Percentiles rank a stretch among this genome's conserved stretches.
Evolutionary conservation across 92 coral and sea anemone species (phyloP).

Genomic region (Scolanthus callimorphus): DNA sequence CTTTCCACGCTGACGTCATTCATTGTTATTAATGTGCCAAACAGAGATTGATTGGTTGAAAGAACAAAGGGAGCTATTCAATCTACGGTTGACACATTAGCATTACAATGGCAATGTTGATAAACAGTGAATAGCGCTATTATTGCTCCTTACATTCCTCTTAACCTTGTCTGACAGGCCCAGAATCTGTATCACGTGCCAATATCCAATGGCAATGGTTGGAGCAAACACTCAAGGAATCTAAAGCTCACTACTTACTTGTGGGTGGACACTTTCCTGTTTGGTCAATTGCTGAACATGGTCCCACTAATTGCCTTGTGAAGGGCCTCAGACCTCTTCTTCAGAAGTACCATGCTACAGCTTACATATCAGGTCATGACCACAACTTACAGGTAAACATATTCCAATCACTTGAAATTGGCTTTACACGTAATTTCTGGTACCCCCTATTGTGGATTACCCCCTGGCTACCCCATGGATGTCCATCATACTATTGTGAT

Average conservation of each 20-base stretch:
- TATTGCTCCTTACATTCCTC: not conserved
- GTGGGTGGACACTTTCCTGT: conserved; percentile 98
- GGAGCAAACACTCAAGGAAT: conserved; percentile 64
- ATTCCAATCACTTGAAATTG: too few species aligned
- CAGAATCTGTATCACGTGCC: conserved; percentile 40
- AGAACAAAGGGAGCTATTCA: too few species aligned
- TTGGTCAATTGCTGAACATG: conserved; percentile 99
- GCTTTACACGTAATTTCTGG: too few species aligned
- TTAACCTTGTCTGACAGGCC: conserved; percentile 30
- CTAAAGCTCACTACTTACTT: conserved; percentile 75
- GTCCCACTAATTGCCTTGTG: conserved; percentile 85
- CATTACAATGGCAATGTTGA: too few species aligned
- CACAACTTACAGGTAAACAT: conserved; percentile 97
- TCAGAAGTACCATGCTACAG: conserved; percentile 79
- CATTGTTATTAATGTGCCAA: too few species aligned
- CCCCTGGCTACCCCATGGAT: too few species aligned
- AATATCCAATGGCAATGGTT: conserved; percentile 87
- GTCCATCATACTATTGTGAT: too few species aligned
- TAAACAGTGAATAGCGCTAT: too few species aligned
- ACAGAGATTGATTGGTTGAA: too few species aligned
- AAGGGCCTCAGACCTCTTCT: conserved; percentile 73
- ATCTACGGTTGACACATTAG: too few species aligned
- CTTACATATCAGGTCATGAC: conserved; percentile 93
- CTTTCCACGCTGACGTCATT: too few species aligned
- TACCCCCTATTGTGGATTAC: too few species aligned